A percentile compares a stretch with the other conserved stretches of the same genome.
These are phyloP conservation scores for Micrasema minimum DNA, from an alignment of 1,140 invertebrate genomes.

Conservation along the genomic window DNA sequence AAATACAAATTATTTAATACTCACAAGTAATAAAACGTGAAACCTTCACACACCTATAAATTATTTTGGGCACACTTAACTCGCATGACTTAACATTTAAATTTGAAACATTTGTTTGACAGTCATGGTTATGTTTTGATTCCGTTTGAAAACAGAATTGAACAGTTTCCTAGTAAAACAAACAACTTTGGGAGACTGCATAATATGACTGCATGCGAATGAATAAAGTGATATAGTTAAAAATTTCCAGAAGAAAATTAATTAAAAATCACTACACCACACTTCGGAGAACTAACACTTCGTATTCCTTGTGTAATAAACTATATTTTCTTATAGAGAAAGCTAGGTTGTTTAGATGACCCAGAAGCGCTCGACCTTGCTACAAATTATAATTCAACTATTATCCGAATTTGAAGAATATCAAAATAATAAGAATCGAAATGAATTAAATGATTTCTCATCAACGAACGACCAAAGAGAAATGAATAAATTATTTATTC, in stretches of 20 bases:
- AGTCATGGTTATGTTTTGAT: constrained; percentile 46
- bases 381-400: not conserved
- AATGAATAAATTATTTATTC: not conserved
- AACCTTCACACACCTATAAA: constrained; percentile 35
- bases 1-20: not conserved
- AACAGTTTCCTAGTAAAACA: constrained; percentile 36
- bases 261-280: constrained; percentile 13
- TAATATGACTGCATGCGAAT: constrained; percentile 34
- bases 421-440: not conserved
- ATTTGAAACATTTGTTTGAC: constrained; percentile 28
- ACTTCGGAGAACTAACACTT: constrained; percentile 1
- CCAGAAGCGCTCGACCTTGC: constrained; percentile 36
- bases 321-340: constrained; percentile 34
- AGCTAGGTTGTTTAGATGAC: constrained; percentile 37
- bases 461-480: not conserved
- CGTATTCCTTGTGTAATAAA: constrained; percentile 41
- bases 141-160: constrained; percentile 37
- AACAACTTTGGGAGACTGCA: constrained; percentile 40
- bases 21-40: not conserved
- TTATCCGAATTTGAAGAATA: not conserved
- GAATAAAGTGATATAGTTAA: constrained; percentile 17
- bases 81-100: constrained; percentile 39
- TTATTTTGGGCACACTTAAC: constrained; percentile 28
- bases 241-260: constrained; percentile 16
- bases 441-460: not conserved